phyloP scores from a whole-genome alignment of 2,888 invertebrate genomes.

The Steinernema hermaphroditum region DNA sequence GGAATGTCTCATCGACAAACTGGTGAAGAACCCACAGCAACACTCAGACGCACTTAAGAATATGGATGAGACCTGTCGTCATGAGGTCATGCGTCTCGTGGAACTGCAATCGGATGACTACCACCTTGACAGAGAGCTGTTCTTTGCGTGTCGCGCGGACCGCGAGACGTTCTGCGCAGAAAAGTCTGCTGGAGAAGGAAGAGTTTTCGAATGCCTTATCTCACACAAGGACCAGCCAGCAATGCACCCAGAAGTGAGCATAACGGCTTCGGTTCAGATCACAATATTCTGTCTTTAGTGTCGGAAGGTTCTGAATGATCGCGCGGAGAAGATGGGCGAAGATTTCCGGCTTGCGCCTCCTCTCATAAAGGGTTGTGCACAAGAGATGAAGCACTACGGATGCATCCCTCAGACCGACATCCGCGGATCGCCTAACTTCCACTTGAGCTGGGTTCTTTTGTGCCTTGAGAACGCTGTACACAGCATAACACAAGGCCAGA shows the following conservation, averaged over 20 bases:
- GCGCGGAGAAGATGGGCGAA: constrained; percentile 84
- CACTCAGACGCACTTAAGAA: constrained; percentile 70
- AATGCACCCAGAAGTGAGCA: constrained; percentile 57
- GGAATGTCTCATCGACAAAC: constrained; percentile 79
- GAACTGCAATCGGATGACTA: constrained; percentile 87
- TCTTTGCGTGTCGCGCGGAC: constrained; percentile 84
- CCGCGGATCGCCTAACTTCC: constrained; percentile 68
- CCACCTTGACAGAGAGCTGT: constrained; percentile 84
- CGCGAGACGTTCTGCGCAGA: constrained; percentile 72
- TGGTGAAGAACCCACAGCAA: constrained; percentile 59
- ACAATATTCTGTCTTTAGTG: constrained; percentile 71
- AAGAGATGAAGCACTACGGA: constrained; percentile 79
- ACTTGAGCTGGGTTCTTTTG: constrained; percentile 74
- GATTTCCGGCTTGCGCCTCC: constrained; percentile 89
- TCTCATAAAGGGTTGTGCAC: constrained; percentile 82
- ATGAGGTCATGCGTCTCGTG: constrained; percentile 80
- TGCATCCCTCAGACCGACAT: constrained; percentile 74
- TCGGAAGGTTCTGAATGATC: constrained; percentile 79
- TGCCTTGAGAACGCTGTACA: constrained; percentile 78
- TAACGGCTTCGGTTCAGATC: constrained; percentile 22
- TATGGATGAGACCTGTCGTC: constrained; percentile 73
- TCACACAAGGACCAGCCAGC: constrained; percentile 56
- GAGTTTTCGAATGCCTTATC: constrained; percentile 71
- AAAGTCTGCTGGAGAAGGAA: constrained; percentile 83
- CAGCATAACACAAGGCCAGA: constrained; percentile 29